Base-by-base conservation (phyloP, 2,797 vertebrate species). In the Octomys mimax region DNA sequence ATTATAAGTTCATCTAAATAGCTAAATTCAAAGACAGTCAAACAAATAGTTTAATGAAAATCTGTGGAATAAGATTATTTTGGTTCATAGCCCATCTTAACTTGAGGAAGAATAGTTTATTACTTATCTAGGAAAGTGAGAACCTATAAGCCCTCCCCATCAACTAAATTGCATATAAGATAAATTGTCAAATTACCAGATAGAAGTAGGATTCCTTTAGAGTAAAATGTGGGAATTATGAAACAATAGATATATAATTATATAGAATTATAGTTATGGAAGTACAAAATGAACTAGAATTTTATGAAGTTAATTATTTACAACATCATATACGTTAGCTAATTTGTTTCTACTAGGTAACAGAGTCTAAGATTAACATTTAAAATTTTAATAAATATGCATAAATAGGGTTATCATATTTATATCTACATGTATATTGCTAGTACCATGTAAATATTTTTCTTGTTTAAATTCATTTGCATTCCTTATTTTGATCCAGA, bases 1-100 rank as follows among this genome's bases (percentile, higher is more conserved):
- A 85, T 90, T 81, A 92, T 75, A 82, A 92, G 39, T 90, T 95
- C 36, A 24, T 46, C 33, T 83, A 46, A 88, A 92, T 46, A 84
- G 86, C 33, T 91, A 22, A 93, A 49, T 71, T 64, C 33, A 92
- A 96, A 87, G 66, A 82, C 0, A 39, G 4, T 22, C 21, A 64
- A 75, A 33, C 5, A 49, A 28, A 2, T 71, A 49, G 78, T 92
- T 93, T 93, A 79, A 49, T 75, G 12, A 54, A 24, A 92, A 39
- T 62, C 6, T 52, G 36, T 54, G 4, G 4, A 4, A 26, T 28
- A 61, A 33, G 16, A 61, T 84, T 68, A 80, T 80, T 92, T 93
- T 59, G 92, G 59, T 0, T 24, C 22, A 91, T 52, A 86, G 1
- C 6, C 49, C 87, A 92, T 26, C 13, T 68, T 87, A 68, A 54